phyloP scores from a whole-genome alignment of 2,113 vertebrate genomes.

The Toxotes chatareus region DNA sequence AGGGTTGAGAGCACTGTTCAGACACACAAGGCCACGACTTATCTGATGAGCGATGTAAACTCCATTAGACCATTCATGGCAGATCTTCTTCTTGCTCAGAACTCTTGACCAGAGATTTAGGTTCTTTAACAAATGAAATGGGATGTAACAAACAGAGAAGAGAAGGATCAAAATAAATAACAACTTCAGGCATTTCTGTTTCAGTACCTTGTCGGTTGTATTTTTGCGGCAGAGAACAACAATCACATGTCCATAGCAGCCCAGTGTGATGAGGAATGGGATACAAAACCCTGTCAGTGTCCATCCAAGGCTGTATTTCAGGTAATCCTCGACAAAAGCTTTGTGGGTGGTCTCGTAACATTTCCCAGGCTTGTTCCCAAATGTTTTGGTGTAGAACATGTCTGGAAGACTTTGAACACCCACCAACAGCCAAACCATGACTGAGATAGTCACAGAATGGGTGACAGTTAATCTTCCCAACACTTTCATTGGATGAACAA shows the following conservation, averaged over 20 bases:
- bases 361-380: rapidly evolving
- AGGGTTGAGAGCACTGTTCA: constrained; percentile 88
- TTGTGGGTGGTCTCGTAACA: constrained; percentile 80
- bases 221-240: constrained; percentile 73
- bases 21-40: constrained; percentile 83
- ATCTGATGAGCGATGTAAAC: constrained; percentile 85
- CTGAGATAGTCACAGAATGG: constrained; percentile 58
- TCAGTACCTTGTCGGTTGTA: constrained; percentile 71
- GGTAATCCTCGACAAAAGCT: constrained; percentile 42
- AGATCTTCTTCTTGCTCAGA: constrained; percentile 50
- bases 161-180: constrained; percentile 83
- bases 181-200: constrained; percentile 79
- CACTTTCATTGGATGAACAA: constrained; percentile 84
- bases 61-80: constrained; percentile 55
- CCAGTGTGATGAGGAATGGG: constrained; percentile 83
- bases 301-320: constrained; percentile 78
- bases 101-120: constrained; percentile 83
- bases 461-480: constrained; percentile 77
- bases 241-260: constrained; percentile 85
- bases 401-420: constrained; percentile 80
- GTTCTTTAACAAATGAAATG: constrained; percentile 86
- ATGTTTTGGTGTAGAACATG: constrained; percentile 78
- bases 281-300: constrained; percentile 82
- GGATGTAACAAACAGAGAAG: constrained; percentile 87
- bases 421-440: constrained; percentile 82